Evolutionary conservation across 2,888 invertebrate genomes (phyloP).

Genomic region (Xanthostigma xanthostigma): DNA sequence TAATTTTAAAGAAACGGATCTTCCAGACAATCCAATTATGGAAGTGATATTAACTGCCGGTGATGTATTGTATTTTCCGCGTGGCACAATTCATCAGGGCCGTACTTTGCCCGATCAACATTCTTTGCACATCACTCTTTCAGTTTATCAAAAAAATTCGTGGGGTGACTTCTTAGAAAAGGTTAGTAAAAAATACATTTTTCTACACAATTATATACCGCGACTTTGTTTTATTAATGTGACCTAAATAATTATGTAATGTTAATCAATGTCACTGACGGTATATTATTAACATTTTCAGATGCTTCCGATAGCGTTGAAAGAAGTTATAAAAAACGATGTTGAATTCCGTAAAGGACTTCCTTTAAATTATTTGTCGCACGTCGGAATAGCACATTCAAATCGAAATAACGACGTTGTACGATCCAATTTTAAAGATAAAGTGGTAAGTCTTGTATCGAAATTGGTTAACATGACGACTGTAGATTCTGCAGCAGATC

Average conservation of each 20-base stretch:
- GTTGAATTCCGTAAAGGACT: constrained; percentile 56
- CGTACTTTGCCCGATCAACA: constrained; percentile 62
- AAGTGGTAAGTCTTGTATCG: constrained; percentile 38
- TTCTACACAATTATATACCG: neutral
- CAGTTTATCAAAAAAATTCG: constrained; percentile 79
- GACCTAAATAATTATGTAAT: neutral
- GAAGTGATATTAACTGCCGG: constrained; percentile 71
- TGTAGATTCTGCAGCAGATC: constrained; percentile 71
- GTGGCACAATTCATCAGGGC: constrained; percentile 78
- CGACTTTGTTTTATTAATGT: neutral
- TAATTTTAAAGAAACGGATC: constrained; percentile 56
- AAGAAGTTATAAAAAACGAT: constrained; percentile 53
- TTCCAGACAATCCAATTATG: constrained; percentile 66
- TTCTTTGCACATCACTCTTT: constrained; percentile 88
- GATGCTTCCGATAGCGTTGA: constrained; percentile 58
- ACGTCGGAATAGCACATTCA: constrained; percentile 56
- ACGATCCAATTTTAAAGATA: constrained; percentile 34
- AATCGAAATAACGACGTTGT: constrained; percentile 12
- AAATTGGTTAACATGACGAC: constrained; percentile 39
- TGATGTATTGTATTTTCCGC: constrained; percentile 86
- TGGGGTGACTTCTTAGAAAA: constrained; percentile 82
- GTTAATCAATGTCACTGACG: neutral
- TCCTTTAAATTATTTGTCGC: constrained; percentile 60
- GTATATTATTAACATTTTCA: constrained; percentile 17
- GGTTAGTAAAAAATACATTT: constrained; percentile 20